Evolutionary conservation across 2,888 invertebrate species (phyloP), one percentile per base, ranked within the genome.

Genomic region (Rhamnusium bicolor): DNA sequence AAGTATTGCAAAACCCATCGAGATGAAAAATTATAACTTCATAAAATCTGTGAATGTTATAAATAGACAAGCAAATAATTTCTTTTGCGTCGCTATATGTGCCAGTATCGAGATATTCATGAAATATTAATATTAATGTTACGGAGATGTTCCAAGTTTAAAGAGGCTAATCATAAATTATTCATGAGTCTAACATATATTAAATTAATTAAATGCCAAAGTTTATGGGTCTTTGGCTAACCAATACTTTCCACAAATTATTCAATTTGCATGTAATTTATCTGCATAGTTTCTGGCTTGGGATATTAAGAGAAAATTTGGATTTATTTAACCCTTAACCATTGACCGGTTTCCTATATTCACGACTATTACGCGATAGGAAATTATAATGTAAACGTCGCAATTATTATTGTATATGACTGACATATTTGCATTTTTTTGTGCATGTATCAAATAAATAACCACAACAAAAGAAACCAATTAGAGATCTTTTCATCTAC

Each of bases 161-260:
- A 61, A 61, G 46, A 46, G 46, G 61, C n/a, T 47, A 27, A 61
- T 61, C 40, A 61, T 61, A 61, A 61, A 61, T 61, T 61, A 61
- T 61, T 61, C 61, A 61, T 61, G 61, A 46, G n/a, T 21, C 46
- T 61, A 61, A 61, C 46, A 46, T 61, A 46, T 61, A 61, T 61
- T 61, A 61, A 61, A 46, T 61, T 46, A 61, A 61, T 61, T 61
- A 61, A 61, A 61, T 46, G 46, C 61, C 46, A 46, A 60, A 46
- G 61, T 46, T 61, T 61, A 61, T 46, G 61, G 40, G 61, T 46
- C 46, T 61, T 61, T 47, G 61, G 61, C 61, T 46, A 40, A 46
- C 46, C 61, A 46, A 61, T 46, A 46, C 61, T 61, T 61, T 46
- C 61, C 40, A 19, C 46, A 46, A 61, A 46, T 61, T 61, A 61